Percentiles rank a stretch among this genome's conserved stretches.
phyloP scores from a whole-genome alignment of 1,140 invertebrate genomes.

The Araneus ventricosus region DNA sequence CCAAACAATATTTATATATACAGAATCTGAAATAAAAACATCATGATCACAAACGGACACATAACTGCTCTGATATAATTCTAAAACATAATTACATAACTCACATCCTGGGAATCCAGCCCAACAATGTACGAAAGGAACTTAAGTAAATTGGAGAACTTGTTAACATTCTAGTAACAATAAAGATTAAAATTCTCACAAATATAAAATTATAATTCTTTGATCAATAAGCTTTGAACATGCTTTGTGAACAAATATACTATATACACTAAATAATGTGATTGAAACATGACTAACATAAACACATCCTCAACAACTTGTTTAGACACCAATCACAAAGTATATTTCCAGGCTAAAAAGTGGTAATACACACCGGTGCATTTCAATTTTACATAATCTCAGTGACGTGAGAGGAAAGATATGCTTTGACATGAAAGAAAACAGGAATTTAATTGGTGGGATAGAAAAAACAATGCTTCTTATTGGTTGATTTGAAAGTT shows the following conservation, averaged over 20 bases:
- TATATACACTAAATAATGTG: conserved; percentile 40
- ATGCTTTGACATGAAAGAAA: background rate
- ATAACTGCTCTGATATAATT: conserved; percentile 23
- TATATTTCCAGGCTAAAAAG: conserved; percentile 1
- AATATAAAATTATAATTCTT: conserved; percentile 64
- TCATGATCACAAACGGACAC: background rate
- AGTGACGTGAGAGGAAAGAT: background rate
- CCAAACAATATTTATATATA: conserved; percentile 11
- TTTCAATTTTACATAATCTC: conserved; percentile 9
- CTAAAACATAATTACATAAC: conserved; percentile 38
- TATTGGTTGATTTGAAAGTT: background rate
- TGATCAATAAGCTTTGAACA: conserved; percentile 34
- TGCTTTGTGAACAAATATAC: conserved; percentile 36
- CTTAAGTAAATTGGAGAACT: conserved; percentile 36
- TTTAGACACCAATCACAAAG: conserved; percentile 18
- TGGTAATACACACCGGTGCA: conserved; percentile 7
- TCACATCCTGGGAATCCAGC: conserved; percentile 26
- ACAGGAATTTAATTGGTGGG: background rate
- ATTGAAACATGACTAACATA: conserved; percentile 30
- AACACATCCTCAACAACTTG: conserved; percentile 16
- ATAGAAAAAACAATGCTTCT: background rate
- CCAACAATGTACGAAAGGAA: background rate
- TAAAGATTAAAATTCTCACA: conserved; percentile 10
- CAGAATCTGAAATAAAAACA: conserved; percentile 39
- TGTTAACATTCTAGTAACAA: conserved; percentile 20